Percentiles rank a stretch among this genome's conserved stretches.
Evolutionary conservation across 64 coral and sea anemone species (phyloP).

Genomic region (Montipora cactus): DNA sequence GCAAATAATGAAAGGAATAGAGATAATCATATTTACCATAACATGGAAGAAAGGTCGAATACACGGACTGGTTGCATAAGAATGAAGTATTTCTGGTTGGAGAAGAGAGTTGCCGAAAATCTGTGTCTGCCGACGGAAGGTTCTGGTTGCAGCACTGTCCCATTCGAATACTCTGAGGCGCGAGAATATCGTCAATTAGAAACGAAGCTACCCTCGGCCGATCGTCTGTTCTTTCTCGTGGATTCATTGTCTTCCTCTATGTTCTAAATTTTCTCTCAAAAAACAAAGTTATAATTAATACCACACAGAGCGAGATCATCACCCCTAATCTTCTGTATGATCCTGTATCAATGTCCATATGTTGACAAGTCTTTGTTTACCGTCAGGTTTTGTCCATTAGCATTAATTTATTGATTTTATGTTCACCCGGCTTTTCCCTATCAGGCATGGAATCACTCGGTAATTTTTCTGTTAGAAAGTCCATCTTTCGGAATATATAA

Average conservation of each 20-base stretch:
- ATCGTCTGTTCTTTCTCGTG: conserved; percentile 24
- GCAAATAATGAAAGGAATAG: neutral
- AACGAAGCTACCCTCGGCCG: conserved; percentile 31
- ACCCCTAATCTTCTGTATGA: neutral
- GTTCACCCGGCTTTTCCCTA: conserved; percentile 1
- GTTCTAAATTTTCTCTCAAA: neutral
- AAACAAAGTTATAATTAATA: neutral
- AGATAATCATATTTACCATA: conserved; percentile 17
- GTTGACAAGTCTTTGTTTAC: conserved; percentile 51
- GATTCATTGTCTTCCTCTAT: neutral
- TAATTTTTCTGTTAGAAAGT: neutral
- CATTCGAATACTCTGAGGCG: neutral
- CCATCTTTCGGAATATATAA: neutral
- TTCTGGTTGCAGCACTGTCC: neutral
- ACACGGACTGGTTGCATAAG: neutral
- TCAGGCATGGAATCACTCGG: neutral
- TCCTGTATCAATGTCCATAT: neutral
- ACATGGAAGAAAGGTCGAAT: conserved; percentile 8
- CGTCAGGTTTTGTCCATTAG: conserved; percentile 45
- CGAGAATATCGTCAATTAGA: conserved; percentile 41
- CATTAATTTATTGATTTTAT: conserved; percentile 52
- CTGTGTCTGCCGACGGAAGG: neutral
- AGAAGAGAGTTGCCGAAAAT: neutral
- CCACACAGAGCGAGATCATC: neutral
- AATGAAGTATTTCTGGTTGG: neutral